These are phyloP conservation scores for Cecropterus lyciades DNA, from an alignment of 1,140 invertebrate genomes.

Conservation along the genomic window DNA sequence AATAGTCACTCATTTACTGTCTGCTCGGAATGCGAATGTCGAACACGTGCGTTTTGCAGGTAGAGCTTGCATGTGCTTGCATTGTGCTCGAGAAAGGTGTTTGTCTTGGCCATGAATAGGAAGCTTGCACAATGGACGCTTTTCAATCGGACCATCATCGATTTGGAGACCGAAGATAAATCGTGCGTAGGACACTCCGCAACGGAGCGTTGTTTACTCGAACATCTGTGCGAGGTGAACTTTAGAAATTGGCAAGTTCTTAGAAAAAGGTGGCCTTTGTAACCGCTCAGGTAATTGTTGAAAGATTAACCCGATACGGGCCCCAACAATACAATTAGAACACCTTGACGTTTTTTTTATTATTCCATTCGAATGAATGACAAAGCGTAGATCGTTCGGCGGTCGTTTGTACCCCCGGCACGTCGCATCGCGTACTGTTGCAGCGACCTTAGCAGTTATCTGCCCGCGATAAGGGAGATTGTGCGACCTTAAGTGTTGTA, in stretches of 20 bases:
- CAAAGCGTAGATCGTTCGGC: constrained; percentile 37
- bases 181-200: constrained; percentile 73
- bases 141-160: constrained; percentile 65
- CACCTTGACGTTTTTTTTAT: constrained; percentile 71
- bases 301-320: constrained; percentile 79
- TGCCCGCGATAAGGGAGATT: constrained; percentile 70
- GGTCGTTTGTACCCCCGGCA: constrained; percentile 35
- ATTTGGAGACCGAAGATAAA: constrained; percentile 64
- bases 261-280: constrained; percentile 65
- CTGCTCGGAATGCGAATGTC: constrained; percentile 66
- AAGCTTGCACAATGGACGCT: constrained; percentile 75
- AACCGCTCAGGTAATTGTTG: constrained; percentile 67
- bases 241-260: constrained; percentile 61
- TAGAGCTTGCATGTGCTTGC: constrained; percentile 75
- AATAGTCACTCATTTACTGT: constrained; percentile 40
- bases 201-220: constrained; percentile 71
- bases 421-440: constrained; percentile 56
- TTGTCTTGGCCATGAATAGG: constrained; percentile 66
- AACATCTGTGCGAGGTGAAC: constrained; percentile 67
- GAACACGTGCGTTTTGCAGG: constrained; percentile 80
- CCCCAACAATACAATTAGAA: constrained; percentile 63
- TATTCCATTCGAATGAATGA: constrained; percentile 43
- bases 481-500: constrained; percentile 75
- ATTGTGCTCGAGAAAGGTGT: constrained; percentile 73
- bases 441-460: constrained; percentile 73